Percentiles rank a stretch among this genome's conserved stretches.
Evolutionary conservation across 2,888 invertebrate species (phyloP).

Genomic region (Agonopterix alstromeriana): DNA sequence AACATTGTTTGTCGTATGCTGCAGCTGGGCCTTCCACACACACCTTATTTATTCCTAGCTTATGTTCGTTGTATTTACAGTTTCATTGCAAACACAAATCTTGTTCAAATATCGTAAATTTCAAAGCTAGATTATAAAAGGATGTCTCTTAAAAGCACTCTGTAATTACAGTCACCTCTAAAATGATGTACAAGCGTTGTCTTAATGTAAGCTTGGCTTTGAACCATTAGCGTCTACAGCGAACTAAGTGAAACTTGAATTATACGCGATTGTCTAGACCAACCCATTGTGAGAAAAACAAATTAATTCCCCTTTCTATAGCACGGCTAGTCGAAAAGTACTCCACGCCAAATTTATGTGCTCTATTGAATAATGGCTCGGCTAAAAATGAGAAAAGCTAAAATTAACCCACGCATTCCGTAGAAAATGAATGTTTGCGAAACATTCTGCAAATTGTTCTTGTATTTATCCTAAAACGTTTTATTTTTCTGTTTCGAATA

Average conservation of each 20-base stretch:
- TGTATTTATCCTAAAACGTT: conserved; percentile 1
- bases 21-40: too few species aligned
- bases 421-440: conserved; percentile 19
- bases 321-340: conserved; percentile 58
- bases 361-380: conserved; percentile 57
- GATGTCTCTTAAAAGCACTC: neutral
- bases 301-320: conserved; percentile 66
- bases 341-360: conserved; percentile 59
- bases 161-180: conserved; percentile 18
- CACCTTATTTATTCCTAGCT: too few species aligned
- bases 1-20: too few species aligned
- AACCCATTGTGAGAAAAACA: conserved; percentile 72
- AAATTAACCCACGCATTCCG: conserved; percentile 43
- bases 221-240: conserved; percentile 57
- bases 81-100: too few species aligned
- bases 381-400: conserved; percentile 44
- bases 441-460: conserved; percentile 17
- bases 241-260: conserved; percentile 71
- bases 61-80: too few species aligned
- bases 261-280: conserved; percentile 72
- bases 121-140: neutral
- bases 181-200: conserved; percentile 37
- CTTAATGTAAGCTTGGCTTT: conserved; percentile 41
- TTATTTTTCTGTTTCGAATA: too few species aligned
- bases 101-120: too few species aligned